A percentile compares a stretch with the other conserved stretches of the same genome.
phyloP scores from a whole-genome alignment of 2,888 invertebrate species.

The Xestobium rufovillosum region DNA sequence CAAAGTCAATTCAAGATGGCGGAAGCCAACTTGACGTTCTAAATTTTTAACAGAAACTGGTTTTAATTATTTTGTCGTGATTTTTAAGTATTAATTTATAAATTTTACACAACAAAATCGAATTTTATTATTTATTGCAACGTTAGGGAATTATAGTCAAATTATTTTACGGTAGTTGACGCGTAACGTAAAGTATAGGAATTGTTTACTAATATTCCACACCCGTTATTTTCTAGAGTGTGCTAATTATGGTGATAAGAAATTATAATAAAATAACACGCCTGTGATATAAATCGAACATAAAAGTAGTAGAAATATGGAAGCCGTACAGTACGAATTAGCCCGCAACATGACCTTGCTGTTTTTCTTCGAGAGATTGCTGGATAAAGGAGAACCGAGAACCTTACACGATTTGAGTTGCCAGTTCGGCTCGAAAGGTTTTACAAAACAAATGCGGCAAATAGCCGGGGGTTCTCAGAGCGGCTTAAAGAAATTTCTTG shows the following conservation, averaged over 20 bases:
- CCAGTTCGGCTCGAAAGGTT: slow-evolving; percentile 98
- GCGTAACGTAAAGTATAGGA: too few species aligned
- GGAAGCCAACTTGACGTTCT: slow-evolving; percentile 40
- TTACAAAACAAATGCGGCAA: slow-evolving; percentile 97
- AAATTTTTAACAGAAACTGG: slow-evolving; percentile 14
- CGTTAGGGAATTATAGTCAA: too few species aligned
- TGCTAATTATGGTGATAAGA: too few species aligned
- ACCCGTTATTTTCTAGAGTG: too few species aligned
- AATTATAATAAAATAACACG: slow-evolving; percentile 6
- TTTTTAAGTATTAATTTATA: too few species aligned
- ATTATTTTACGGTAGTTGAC: too few species aligned
- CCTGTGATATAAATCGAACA: slow-evolving; percentile 6
- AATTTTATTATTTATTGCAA: too few species aligned
- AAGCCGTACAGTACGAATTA: slow-evolving; percentile 89
- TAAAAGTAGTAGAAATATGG: slow-evolving; percentile 57
- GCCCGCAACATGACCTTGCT: slow-evolving; percentile 91
- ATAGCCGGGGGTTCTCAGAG: slow-evolving; percentile 93
- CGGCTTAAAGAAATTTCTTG: slow-evolving; percentile 92
- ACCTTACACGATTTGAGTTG: slow-evolving; percentile 97
- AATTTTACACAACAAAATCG: too few species aligned
- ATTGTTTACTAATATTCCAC: too few species aligned
- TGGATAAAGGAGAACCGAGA: slow-evolving; percentile 94
- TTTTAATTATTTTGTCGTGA: too few species aligned
- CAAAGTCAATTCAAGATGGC: slow-evolving; percentile 39
- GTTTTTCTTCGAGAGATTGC: slow-evolving; percentile 96